Conservation (phyloP, 23 tunicate genomes). For the Halocynthia roretzi region DNA sequence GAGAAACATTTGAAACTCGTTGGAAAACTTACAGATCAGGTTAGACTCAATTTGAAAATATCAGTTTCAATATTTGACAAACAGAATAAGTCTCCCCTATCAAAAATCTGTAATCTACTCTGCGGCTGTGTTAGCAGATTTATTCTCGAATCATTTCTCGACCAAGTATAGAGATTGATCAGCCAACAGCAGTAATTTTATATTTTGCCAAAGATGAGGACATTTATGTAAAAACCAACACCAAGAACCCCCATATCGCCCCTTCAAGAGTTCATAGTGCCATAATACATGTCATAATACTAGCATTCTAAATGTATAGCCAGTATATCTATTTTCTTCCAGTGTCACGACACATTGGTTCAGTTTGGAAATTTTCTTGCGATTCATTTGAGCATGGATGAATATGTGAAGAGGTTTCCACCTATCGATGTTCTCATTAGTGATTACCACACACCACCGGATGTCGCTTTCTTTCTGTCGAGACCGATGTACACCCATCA, state of each 20-base stretch:
- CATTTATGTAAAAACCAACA: too few relatives aligned
- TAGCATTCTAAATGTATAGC: too few relatives aligned
- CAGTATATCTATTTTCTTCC: background rate
- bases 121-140: too few relatives aligned
- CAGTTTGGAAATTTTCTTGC: conserved; percentile 93
- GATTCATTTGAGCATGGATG: conserved; percentile 77
- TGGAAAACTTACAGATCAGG: conserved; percentile 95
- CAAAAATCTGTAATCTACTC: background rate
- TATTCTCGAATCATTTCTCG: too few relatives aligned
- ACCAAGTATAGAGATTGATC: too few relatives aligned
- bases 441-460: conserved; percentile 92
- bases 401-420: conserved; percentile 87
- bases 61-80: background rate
- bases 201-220: too few relatives aligned
- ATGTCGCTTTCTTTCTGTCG: conserved; percentile 95
- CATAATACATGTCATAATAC: too few relatives aligned
- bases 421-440: conserved; percentile 70
- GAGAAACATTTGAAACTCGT: conserved; percentile 89
- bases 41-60: background rate
- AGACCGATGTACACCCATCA: conserved; percentile 75
- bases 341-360: conserved; percentile 97
- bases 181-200: too few relatives aligned
- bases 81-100: background rate
- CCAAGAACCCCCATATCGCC: too few relatives aligned
- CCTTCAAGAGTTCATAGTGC: too few relatives aligned